phyloP scores from a whole-genome alignment of 2,888 invertebrate genomes.

The Erpobdella octoculata region DNA sequence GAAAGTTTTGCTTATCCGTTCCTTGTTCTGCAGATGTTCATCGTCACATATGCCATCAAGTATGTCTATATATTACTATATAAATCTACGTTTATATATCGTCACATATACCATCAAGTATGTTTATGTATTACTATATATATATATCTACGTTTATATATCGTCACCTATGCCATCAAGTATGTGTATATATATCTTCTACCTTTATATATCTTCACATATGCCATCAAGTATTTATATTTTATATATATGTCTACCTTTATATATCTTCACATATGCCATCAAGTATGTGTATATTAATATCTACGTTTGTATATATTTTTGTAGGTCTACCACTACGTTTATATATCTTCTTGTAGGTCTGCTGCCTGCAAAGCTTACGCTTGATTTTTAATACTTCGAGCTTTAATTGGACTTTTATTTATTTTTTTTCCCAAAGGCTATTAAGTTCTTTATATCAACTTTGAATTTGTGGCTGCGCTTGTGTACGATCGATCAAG shows the following conservation, averaged over 20 bases:
- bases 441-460: no score
- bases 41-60: constrained; percentile 58
- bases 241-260: neutral
- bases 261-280: neutral
- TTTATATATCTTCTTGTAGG: constrained; percentile 62
- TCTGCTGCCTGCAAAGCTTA: no score
- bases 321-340: constrained; percentile 59
- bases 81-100: neutral
- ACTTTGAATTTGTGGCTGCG: no score
- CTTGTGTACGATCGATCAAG: no score
- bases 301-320: neutral
- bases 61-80: constrained; percentile 32
- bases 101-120: neutral
- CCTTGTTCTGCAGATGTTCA: constrained; percentile 66
- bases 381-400: no score
- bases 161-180: neutral
- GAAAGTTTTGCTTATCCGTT: constrained; percentile 80
- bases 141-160: neutral
- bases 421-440: no score
- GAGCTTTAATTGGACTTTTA: no score
- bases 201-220: constrained; percentile 65
- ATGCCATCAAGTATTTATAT: constrained; percentile 50
- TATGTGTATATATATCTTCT: no score
- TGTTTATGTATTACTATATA: neutral
- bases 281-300: neutral